Percentiles rank a stretch among this genome's conserved stretches.
Conservation (phyloP, 2,113 vertebrate genomes). For the Syngnathus scovelli region DNA sequence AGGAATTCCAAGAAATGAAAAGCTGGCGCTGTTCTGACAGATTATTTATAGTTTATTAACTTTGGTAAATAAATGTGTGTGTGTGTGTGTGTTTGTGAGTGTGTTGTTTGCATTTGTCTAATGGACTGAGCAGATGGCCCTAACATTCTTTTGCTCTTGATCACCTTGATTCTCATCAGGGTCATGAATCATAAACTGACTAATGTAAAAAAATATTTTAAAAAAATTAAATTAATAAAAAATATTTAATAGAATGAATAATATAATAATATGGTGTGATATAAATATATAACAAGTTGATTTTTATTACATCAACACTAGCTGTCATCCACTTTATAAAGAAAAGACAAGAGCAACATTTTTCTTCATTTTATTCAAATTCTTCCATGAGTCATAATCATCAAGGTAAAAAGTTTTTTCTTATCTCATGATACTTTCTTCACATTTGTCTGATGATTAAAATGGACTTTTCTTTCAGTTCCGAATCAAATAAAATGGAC, state of each 20-base stretch:
- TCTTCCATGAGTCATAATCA: constrained; percentile 19
- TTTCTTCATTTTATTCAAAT: constrained; percentile 60
- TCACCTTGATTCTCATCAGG: constrained; percentile 40
- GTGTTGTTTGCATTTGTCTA: constrained; percentile 33
- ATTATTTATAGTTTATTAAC: background rate
- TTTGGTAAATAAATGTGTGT: constrained; percentile 7
- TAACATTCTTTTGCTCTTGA: constrained; percentile 51
- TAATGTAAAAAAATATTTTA: too few species aligned
- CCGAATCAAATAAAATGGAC: constrained; percentile 21
- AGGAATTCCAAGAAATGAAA: constrained; percentile 1
- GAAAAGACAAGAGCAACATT: constrained; percentile 20
- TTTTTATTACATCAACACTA: background rate
- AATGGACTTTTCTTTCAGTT: constrained; percentile 16
- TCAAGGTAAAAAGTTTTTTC: constrained; percentile 12
- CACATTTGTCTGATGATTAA: constrained; percentile 34
- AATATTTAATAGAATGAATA: too few species aligned
- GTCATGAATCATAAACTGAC: too few species aligned
- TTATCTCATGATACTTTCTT: constrained; percentile 33
- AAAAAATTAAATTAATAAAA: too few species aligned
- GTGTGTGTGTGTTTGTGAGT: constrained; percentile 16
- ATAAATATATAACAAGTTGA: too few species aligned
- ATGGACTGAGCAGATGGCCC: constrained; percentile 65
- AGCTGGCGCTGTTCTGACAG: too few species aligned
- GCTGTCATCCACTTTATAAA: background rate
- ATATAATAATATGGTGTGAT: too few species aligned